phyloP scores from a whole-genome alignment of 2,797 vertebrate genomes.

The Semaprochilodus insignis region DNA sequence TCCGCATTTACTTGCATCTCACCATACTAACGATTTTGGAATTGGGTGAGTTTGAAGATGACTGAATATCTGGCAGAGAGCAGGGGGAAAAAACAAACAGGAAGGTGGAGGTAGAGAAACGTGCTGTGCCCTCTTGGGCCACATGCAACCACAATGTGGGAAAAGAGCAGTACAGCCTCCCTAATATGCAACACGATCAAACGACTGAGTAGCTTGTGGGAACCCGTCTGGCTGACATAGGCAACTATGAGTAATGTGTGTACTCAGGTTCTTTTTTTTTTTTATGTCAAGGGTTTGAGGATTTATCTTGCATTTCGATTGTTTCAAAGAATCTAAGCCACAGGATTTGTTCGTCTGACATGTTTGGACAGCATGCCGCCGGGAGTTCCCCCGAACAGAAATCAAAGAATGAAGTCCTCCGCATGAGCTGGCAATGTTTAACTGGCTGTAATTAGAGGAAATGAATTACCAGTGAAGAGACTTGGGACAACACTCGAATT shows the following conservation, averaged over 20 bases:
- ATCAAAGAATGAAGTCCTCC: constrained; percentile 1
- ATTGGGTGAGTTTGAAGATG: no score
- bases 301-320: neutral
- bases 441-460: constrained; percentile 26
- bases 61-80: neutral
- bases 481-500: neutral
- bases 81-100: neutral
- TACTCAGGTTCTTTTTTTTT: neutral
- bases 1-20: no score
- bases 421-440: neutral
- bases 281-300: no score
- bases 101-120: neutral
- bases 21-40: no score
- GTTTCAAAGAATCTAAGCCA: neutral
- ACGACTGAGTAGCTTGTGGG: neutral
- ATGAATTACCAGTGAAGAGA: neutral
- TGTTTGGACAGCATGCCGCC: constrained; percentile 22
- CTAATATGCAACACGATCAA: neutral
- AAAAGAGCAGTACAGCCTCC: neutral
- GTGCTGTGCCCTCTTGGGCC: neutral
- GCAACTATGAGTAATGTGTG: neutral
- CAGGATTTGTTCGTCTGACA: neutral
- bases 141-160: neutral
- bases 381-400: constrained; percentile 27
- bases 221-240: neutral